Evolutionary conservation across 2,888 invertebrate species (phyloP).

Genomic region (Lucinisca nassula): DNA sequence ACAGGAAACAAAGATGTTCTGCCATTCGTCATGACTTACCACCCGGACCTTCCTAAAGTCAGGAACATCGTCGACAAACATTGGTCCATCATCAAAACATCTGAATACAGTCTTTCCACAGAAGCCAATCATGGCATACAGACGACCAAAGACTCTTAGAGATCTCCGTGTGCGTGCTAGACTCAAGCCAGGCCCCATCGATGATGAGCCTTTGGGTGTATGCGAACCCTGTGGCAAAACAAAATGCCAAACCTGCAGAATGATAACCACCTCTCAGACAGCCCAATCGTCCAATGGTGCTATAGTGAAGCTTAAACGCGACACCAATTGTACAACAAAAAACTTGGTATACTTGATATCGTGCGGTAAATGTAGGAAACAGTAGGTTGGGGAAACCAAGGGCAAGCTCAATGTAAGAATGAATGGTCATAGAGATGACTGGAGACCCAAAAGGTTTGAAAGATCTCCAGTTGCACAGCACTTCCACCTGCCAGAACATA

Average conservation of each 20-base stretch:
- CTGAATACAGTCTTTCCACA: neutral
- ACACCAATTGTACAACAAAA: too few species aligned
- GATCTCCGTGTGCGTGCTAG: neutral
- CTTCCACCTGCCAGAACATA: too few species aligned
- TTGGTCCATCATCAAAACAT: neutral
- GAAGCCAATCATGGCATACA: constrained; percentile 2
- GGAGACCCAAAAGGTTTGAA: too few species aligned
- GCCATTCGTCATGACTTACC: neutral
- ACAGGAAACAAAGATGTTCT: neutral
- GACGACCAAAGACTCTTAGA: neutral
- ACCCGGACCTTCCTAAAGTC: neutral
- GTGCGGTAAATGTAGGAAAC: too few species aligned
- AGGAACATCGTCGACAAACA: neutral
- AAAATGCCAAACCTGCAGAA: neutral
- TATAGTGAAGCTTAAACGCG: too few species aligned
- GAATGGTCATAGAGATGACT: too few species aligned
- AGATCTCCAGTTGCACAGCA: too few species aligned
- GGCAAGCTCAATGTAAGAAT: too few species aligned
- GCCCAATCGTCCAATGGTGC: too few species aligned
- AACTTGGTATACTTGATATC: too few species aligned
- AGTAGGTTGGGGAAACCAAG: too few species aligned
- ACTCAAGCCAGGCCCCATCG: neutral
- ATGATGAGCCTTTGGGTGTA: neutral
- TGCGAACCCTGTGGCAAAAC: neutral
- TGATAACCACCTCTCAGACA: too few species aligned